These are phyloP conservation scores for Phymatocera aterrima DNA, from an alignment of 2,888 invertebrate genomes.

Conservation along the genomic window DNA sequence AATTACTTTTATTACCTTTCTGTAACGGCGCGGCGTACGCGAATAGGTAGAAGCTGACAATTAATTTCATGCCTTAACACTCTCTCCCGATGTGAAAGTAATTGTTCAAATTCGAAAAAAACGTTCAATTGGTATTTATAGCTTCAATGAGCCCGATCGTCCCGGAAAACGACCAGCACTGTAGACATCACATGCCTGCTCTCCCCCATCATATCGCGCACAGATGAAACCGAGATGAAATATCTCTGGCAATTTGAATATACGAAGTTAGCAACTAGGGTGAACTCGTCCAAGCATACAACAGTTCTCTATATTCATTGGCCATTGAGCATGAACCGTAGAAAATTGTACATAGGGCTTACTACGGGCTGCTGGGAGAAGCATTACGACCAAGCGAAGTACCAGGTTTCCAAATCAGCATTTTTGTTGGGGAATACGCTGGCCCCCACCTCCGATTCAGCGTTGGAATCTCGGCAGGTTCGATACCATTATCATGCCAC, in stretches of 20 bases:
- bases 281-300: constrained; percentile 33
- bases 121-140: constrained; percentile 33
- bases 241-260: constrained; percentile 44
- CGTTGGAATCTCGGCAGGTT: constrained; percentile 11
- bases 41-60: neutral
- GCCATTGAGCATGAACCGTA: constrained; percentile 30
- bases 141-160: neutral
- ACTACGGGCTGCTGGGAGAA: neutral
- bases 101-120: neutral
- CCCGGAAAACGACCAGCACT: neutral
- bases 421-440: constrained; percentile 26
- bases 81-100: neutral
- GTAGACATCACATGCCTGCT: neutral
- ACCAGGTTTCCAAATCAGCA: constrained; percentile 24
- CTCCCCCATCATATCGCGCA: neutral
- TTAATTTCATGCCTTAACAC: neutral
- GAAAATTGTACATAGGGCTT: constrained; percentile 39
- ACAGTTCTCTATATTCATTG: constrained; percentile 39
- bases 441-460: constrained; percentile 19
- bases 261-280: constrained; percentile 25
- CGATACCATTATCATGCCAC: neutral
- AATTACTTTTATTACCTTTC: neutral
- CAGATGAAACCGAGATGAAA: constrained; percentile 42
- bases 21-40: neutral
- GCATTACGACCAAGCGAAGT: neutral